Conservation (phyloP, 2,888 invertebrate species). For the Alloscopus bannaensis region DNA sequence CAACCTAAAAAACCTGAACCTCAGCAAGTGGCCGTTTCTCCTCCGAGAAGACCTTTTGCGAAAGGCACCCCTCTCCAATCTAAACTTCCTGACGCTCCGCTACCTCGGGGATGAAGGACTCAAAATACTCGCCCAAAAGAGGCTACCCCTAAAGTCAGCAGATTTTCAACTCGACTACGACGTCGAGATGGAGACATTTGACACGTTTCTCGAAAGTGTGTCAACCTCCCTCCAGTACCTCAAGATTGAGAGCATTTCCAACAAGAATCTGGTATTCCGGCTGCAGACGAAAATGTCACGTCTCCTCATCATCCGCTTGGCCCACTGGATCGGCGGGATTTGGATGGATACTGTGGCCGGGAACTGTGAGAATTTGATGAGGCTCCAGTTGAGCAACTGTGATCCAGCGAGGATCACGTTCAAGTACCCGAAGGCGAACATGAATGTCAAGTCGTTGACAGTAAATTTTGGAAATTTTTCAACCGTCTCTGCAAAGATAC, state of each 20-base stretch:
- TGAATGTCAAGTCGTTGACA: constrained; percentile 54
- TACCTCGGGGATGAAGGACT: constrained; percentile 26
- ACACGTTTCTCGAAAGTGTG: constrained; percentile 52
- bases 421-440: constrained; percentile 41
- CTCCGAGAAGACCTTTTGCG: constrained; percentile 44
- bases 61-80: constrained; percentile 22
- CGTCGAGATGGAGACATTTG: constrained; percentile 43
- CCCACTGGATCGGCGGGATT: constrained; percentile 58
- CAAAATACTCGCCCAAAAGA: constrained; percentile 35
- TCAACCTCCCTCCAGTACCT: constrained; percentile 54
- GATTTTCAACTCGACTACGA: constrained; percentile 49
- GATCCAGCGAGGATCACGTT: constrained; percentile 42
- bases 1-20: constrained; percentile 59
- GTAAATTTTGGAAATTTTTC: constrained; percentile 63
- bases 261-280: constrained; percentile 40
- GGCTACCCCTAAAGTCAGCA: constrained; percentile 38
- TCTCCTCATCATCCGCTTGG: constrained; percentile 54
- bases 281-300: constrained; percentile 45
- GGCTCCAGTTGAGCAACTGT: constrained; percentile 60
- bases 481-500: constrained; percentile 40
- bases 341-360: constrained; percentile 51
- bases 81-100: constrained; percentile 46
- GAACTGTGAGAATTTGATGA: constrained; percentile 52
- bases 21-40: constrained; percentile 62
- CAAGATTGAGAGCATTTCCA: constrained; percentile 41